phyloP scores from a whole-genome alignment of 2,113 vertebrate genomes.

The Lepus europaeus region DNA sequence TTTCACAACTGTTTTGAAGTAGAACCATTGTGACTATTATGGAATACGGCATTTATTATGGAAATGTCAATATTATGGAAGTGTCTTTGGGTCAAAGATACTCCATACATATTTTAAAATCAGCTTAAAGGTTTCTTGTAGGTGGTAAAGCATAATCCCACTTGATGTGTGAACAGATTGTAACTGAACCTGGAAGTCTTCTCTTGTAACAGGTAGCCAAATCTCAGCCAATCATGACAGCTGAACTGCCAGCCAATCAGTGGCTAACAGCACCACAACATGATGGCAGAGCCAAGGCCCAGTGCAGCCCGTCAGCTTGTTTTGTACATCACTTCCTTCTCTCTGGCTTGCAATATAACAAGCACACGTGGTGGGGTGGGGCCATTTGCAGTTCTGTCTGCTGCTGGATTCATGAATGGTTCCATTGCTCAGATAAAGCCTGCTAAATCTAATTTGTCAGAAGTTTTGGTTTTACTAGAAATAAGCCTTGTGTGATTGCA shows the following conservation, averaged over 20 bases:
- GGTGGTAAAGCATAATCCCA: neutral
- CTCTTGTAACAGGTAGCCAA: neutral
- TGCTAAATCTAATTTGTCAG: neutral
- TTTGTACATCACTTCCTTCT: too few species aligned
- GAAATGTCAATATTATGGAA: neutral
- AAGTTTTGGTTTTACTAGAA: neutral
- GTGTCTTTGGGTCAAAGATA: neutral
- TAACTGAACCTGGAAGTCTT: neutral
- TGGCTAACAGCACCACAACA: neutral
- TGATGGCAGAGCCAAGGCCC: neutral
- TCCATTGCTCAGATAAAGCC: neutral
- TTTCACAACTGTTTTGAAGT: neutral
- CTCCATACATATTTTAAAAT: neutral
- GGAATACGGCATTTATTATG: neutral
- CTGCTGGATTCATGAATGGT: neutral
- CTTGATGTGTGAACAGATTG: neutral
- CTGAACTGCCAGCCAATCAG: neutral
- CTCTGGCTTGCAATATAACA: neutral
- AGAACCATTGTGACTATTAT: neutral
- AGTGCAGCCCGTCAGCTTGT: neutral
- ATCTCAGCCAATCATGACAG: neutral
- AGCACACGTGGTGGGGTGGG: neutral
- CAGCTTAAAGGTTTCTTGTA: neutral
- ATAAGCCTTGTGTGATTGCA: too few species aligned
- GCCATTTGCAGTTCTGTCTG: neutral